These are phyloP conservation scores for Druon quercuslanigerum DNA, from an alignment of 1,140 invertebrate species.

Conservation along the genomic window DNA sequence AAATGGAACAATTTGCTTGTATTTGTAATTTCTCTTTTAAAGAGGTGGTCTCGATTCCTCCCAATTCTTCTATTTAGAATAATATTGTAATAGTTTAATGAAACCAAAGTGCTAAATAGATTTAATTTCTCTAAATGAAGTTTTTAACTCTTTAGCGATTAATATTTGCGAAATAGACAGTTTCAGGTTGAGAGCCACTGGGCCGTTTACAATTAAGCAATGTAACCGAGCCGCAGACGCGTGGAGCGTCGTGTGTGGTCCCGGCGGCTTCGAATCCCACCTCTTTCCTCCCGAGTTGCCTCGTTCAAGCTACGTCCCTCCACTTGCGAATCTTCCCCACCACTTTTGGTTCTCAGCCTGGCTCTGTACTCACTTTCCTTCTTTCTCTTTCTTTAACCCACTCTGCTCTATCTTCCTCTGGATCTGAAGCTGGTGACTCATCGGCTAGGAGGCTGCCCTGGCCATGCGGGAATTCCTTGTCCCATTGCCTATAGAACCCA, in stretches of 20 bases:
- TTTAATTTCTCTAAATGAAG: background rate
- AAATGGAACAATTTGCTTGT: too few species aligned
- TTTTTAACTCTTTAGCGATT: background rate
- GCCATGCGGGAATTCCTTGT: slow-evolving; percentile 61
- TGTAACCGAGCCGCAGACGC: slow-evolving; percentile 75
- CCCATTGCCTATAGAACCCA: slow-evolving; percentile 46
- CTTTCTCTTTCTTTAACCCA: slow-evolving; percentile 50
- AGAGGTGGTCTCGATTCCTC: too few species aligned
- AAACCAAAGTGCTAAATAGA: too few species aligned
- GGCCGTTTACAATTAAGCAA: slow-evolving; percentile 76
- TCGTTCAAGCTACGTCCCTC: slow-evolving; percentile 54
- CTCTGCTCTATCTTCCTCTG: slow-evolving; percentile 47
- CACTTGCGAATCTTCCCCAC: slow-evolving; percentile 55
- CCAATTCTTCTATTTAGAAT: too few species aligned
- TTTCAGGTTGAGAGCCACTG: slow-evolving; percentile 68
- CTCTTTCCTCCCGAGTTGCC: slow-evolving; percentile 63
- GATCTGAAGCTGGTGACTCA: slow-evolving; percentile 59
- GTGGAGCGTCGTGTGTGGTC: slow-evolving; percentile 76
- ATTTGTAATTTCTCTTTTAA: too few species aligned
- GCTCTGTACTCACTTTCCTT: slow-evolving; percentile 40
- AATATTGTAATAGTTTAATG: too few species aligned
- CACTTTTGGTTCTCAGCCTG: slow-evolving; percentile 54
- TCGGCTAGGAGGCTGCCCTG: slow-evolving; percentile 55
- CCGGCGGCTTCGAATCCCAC: slow-evolving; percentile 66
- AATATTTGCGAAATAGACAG: slow-evolving; percentile 25